Evolutionary conservation across 2,888 invertebrate genomes (phyloP).

Genomic region (Eupithecia tripunctaria): DNA sequence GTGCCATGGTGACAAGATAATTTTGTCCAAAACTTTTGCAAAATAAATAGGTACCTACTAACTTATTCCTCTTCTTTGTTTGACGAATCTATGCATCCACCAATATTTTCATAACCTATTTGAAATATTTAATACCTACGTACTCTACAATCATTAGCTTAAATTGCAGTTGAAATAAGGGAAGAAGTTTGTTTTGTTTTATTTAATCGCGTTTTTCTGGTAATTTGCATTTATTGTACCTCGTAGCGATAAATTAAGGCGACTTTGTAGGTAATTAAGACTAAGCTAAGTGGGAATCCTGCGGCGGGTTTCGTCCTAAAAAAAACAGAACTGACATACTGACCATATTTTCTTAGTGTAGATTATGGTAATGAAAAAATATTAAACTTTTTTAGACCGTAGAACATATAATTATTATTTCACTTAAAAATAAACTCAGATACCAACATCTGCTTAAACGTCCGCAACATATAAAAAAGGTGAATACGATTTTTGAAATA

Average conservation of each 20-base stretch:
- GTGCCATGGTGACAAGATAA: neutral
- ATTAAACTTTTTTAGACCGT: neutral
- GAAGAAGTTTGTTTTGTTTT: neutral
- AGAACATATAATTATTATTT: neutral
- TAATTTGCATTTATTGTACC: conserved; percentile 17
- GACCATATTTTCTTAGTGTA: neutral
- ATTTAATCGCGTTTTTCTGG: conserved; percentile 19
- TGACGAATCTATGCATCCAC: neutral
- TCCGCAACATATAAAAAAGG: neutral
- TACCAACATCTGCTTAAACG: neutral
- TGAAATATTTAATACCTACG: neutral
- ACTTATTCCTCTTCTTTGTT: neutral
- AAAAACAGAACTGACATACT: neutral
- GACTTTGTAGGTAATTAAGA: conserved; percentile 19
- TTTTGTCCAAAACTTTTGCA: neutral
- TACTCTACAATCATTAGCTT: neutral
- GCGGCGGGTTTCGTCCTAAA: neutral
- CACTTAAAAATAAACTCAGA: neutral
- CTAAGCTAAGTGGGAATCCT: conserved; percentile 6
- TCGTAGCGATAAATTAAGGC: conserved; percentile 10
- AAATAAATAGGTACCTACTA: neutral
- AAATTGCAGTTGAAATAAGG: neutral
- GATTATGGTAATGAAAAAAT: neutral
- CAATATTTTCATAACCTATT: neutral
- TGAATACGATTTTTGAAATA: too few relatives aligned